phyloP scores from a whole-genome alignment of 2,888 invertebrate species.

The Flexamia atlantica region DNA sequence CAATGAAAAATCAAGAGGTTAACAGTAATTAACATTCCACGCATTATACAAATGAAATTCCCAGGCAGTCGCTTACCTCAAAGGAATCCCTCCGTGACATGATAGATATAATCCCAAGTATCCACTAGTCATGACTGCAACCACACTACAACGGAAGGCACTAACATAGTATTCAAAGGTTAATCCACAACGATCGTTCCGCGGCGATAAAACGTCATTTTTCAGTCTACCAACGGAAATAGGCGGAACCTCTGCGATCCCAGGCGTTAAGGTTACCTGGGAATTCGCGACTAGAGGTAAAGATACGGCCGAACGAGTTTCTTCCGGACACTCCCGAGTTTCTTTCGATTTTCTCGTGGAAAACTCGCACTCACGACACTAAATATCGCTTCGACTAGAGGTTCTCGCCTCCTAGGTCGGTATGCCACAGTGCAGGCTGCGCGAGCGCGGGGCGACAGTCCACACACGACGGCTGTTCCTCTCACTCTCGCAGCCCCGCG shows the following conservation, averaged over 20 bases:
- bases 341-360: too few relatives aligned
- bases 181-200: neutral
- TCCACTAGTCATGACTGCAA: slow-evolving; percentile 62
- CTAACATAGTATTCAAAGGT: slow-evolving; percentile 34
- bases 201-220: neutral
- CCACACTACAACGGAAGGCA: slow-evolving; percentile 43
- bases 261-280: neutral
- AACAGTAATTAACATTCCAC: too few relatives aligned
- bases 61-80: slow-evolving; percentile 68
- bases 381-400: neutral
- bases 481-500: slow-evolving; percentile 7
- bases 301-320: neutral
- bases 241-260: slow-evolving; percentile 1
- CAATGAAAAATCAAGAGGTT: too few relatives aligned
- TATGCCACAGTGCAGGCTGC: neutral
- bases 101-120: slow-evolving; percentile 59
- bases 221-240: neutral
- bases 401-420: neutral
- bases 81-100: slow-evolving; percentile 72
- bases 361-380: slow-evolving; percentile 16
- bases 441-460: neutral
- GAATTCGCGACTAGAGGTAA: neutral
- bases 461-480: neutral
- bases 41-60: neutral
- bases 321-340: neutral